Base-by-base conservation (phyloP, 2,797 vertebrate genomes). In the Myoxocephalus aenaeus region DNA sequence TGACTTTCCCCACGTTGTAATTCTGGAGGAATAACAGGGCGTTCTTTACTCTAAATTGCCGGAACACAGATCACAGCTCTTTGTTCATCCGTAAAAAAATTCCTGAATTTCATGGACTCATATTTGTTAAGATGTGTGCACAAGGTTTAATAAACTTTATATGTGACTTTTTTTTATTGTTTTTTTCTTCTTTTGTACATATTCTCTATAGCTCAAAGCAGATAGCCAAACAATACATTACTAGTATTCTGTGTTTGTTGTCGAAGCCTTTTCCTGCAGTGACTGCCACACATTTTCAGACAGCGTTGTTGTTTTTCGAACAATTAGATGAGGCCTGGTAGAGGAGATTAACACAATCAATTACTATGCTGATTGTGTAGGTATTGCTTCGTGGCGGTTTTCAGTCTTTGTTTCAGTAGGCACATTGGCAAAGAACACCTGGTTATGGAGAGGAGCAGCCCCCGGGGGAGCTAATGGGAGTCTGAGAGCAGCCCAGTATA, bases 301-400 rank as follows among this genome's bases (percentile, higher is more conserved):
- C n/a, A 5, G 56, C 40, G 20, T 10, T 58, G 64, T 73, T 72
- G 63, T 85, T 79, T 62, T 79, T 69, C 1, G 5, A n/a, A 79
- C 58, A 70, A 72, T 80, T 61, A 73, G 7, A 66, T 38, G 62
- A 77, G 12, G 71, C 62, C 75, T 76, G 80, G 27, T 58, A 44
- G 36, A 63, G 53, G 63, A 79, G 77, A 85, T 77, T 82, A 84
- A 66, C 51, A 62, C 65, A 76, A 69, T 77, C 66, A 84, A 84
- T 78, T 76, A 71, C 51, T n/a, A 22, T 34, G 69, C 40, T 65
- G 44, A 80, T 77, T 70, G 56, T 82, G 68, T 67, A 34, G 27
- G 50, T 68, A 73, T 70, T 75, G 58, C 72, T 69, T 62, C 9
- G 9, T 11, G 40, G 68, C 70, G 42, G 36, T 81, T 82, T 65